Evolutionary conservation across 1,140 invertebrate species (phyloP), one percentile per base, ranked within the genome.

Genomic region (Lepidurus couesii): DNA sequence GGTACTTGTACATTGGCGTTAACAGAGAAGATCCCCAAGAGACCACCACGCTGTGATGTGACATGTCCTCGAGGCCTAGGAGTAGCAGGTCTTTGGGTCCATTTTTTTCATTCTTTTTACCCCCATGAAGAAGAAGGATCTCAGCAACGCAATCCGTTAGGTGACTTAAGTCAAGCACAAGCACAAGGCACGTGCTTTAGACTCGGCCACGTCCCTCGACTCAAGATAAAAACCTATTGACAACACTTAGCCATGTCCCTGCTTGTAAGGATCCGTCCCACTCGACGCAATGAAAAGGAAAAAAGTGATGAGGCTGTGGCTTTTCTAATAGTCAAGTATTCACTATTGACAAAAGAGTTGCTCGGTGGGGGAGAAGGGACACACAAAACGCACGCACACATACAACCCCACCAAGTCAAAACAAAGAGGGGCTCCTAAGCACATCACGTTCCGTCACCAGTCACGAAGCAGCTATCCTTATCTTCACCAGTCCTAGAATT

Each of bases 101-200:
- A 65, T n/a, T 34, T 34, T 34, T 34, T 34, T 4, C 4, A 4
- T 34, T 4, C 4, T 34, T 34, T 34, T 34, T 4, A 3, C 34
- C 34, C 34, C 34, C 34, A 5, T 65, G 53, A 21, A 21, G 21
- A n/a, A 65, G 53, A 65, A n/a, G 53, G 53, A 65, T 65, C 53
- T 16, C 53, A 7, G 53, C 53, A 65, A 65, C 53, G 53, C 53
- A 9, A 16, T 65, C 7, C 53, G 16, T 65, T 65, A 65, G 53
- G 53, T 65, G 53, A 65, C 53, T 65, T 65, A 65, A 65, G 53
- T n/a, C 53, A 65, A 65, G 53, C 53, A 65, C 47, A 65, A 65
- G 47, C 47, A 65, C 53, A 65, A n/a, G 53, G 53, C 53, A 65
- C 53, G 53, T 65, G 53, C 53, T 65, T 65, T 65, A 65, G 53